Percentiles rank a stretch among this genome's conserved stretches.
phyloP scores from a whole-genome alignment of 2,797 vertebrate species.

The Xenops minutus region DNA sequence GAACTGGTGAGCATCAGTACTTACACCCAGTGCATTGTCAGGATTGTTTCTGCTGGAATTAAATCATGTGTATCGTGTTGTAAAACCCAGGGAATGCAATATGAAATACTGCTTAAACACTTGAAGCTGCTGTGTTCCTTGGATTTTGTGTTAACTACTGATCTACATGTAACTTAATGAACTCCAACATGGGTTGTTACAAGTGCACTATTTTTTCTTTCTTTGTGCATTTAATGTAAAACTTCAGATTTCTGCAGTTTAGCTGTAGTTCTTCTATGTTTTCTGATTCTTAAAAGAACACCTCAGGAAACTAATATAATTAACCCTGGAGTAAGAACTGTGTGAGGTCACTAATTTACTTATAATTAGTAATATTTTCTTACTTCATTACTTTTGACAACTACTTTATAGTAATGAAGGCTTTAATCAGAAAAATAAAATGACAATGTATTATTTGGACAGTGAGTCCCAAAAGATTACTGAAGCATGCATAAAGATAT shows the following conservation, averaged over 20 bases:
- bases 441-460: neutral
- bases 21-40: neutral
- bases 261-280: neutral
- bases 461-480: neutral
- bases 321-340: neutral
- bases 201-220: neutral
- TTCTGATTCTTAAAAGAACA: neutral
- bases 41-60: neutral
- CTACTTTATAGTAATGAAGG: neutral
- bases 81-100: neutral
- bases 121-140: neutral
- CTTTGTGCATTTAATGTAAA: neutral
- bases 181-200: neutral
- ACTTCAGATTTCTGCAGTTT: neutral
- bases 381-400: neutral
- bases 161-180: neutral
- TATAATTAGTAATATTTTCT: neutral
- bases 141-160: neutral
- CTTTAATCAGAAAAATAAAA: neutral
- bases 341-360: neutral
- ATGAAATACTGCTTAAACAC: neutral
- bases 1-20: fast-evolving
- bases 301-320: neutral
- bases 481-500: neutral
- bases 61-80: neutral